phyloP scores from a whole-genome alignment of 2,888 invertebrate species.

The Linnaemya tessellans region DNA sequence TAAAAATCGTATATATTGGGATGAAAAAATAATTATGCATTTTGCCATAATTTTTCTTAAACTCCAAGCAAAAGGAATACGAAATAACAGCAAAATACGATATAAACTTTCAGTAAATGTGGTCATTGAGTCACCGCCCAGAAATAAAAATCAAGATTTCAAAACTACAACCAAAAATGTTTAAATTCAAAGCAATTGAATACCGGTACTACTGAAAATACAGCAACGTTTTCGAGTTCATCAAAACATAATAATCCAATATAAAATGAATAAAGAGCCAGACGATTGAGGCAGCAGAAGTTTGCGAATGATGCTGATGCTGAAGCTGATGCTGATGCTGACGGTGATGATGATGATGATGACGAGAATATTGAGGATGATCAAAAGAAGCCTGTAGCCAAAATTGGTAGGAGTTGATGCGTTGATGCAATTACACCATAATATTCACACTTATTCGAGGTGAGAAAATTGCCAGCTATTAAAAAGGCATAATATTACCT shows the following conservation, averaged over 20 bases:
- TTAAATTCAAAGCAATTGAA: conserved; percentile 51
- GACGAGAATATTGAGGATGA: conserved; percentile 40
- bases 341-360: conserved; percentile 15
- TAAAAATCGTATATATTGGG: conserved; percentile 22
- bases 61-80: conserved; percentile 47
- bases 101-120: conserved; percentile 60
- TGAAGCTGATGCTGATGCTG: background rate
- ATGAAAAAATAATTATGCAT: conserved; percentile 79
- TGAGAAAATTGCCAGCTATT: conserved; percentile 84
- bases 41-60: conserved; percentile 78
- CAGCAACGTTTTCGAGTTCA: conserved; percentile 28
- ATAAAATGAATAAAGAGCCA: conserved; percentile 7
- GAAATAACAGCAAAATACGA: conserved; percentile 28
- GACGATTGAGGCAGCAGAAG: conserved; percentile 7
- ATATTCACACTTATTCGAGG: conserved; percentile 84
- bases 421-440: conserved; percentile 84
- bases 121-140: conserved; percentile 64
- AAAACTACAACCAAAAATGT: conserved; percentile 30
- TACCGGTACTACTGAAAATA: conserved; percentile 43
- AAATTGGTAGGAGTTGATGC: conserved; percentile 83
- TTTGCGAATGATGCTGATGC: conserved; percentile 2
- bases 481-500: conserved; percentile 83
- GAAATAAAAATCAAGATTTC: conserved; percentile 56
- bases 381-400: conserved; percentile 75
- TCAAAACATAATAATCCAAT: conserved; percentile 32